Evolutionary conservation across 2,888 invertebrate genomes (phyloP), one percentile per base, ranked within the genome.

Genomic region (Clepsis dumicolana): DNA sequence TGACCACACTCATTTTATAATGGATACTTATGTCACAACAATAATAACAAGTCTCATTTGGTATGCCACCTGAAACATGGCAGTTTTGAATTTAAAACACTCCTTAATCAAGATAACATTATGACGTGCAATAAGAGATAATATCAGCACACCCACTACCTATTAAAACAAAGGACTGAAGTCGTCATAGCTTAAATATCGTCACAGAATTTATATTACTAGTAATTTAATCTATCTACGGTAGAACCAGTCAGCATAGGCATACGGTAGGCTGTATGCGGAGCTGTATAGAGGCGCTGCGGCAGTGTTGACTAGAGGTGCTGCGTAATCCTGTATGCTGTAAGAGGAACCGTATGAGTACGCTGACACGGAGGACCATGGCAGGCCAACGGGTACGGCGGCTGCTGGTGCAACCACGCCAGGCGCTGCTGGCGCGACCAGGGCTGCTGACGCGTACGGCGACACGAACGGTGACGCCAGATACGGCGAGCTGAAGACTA

Each of bases 201-300:
- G 57, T 24, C 32, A 57, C 48, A 48, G 48, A 21, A 21, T 48
- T 57, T 24, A 14, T 35, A 35, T 18, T 21, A 35, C 35, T 56
- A 16, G 10, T 18, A 29, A 32, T 21, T 21, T 35, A 29, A 27
- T 18, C 60, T 73, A 73, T 62, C 65, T 66, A 18, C 72, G 59
- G 27, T 70, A 73, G 64, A 64, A 69, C 60, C 54, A 72, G 27
- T 73, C 71, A 14, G 69, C 75, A 2, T 71, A 64, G 52, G 77
- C 75, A 57, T 86, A 86, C 52, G 85, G 85, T 14, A 84, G 73
- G 21, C 71, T 82, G 61, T 83, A 83, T 3, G 80, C 63, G 4
- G 82, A 78, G 2, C 86, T 68, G 53, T 68, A 68, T 16, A 67
- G 27, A n/a, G 71, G 65, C 44, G 71, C 65, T 41, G 62, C 66